phyloP scores from a whole-genome alignment of 1,140 invertebrate genomes.

The Ctenoplectra terminalis region DNA sequence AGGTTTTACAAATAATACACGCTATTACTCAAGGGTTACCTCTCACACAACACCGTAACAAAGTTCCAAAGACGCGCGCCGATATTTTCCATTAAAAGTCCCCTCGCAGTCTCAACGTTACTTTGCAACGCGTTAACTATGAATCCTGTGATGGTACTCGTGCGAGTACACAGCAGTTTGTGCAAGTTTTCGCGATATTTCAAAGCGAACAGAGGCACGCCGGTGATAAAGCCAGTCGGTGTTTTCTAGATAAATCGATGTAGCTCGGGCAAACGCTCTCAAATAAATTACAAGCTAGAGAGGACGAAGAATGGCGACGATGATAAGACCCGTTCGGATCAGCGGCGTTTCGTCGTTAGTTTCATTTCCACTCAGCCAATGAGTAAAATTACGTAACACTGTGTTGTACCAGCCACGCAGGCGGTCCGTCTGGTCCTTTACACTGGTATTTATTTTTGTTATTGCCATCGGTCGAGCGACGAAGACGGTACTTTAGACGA shows the following conservation, averaged over 20 bases:
- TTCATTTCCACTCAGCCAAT: constrained; percentile 17
- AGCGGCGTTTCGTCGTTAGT: background rate
- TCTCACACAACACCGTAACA: background rate
- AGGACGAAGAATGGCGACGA: background rate
- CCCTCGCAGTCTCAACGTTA: too few relatives aligned
- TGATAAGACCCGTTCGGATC: constrained; percentile 5
- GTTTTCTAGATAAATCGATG: constrained; percentile 16
- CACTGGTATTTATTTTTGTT: constrained; percentile 9
- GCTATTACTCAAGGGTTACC: background rate
- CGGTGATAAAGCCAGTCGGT: background rate
- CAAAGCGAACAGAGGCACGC: background rate
- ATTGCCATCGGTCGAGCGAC: constrained; percentile 3
- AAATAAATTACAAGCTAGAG: constrained; percentile 12
- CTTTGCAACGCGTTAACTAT: background rate
- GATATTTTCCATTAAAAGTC: background rate
- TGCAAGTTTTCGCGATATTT: constrained; percentile 9
- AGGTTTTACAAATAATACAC: background rate
- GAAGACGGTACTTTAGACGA: background rate
- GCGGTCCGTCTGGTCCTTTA: background rate
- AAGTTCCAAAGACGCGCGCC: background rate
- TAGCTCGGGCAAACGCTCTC: background rate
- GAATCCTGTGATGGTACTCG: background rate
- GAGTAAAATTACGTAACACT: constrained; percentile 31
- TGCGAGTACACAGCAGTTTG: background rate
- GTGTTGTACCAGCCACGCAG: background rate